Evolutionary conservation across 1,140 invertebrate genomes (phyloP), one percentile per base, ranked within the genome.

Genomic region (Diabrotica virgifera): DNA sequence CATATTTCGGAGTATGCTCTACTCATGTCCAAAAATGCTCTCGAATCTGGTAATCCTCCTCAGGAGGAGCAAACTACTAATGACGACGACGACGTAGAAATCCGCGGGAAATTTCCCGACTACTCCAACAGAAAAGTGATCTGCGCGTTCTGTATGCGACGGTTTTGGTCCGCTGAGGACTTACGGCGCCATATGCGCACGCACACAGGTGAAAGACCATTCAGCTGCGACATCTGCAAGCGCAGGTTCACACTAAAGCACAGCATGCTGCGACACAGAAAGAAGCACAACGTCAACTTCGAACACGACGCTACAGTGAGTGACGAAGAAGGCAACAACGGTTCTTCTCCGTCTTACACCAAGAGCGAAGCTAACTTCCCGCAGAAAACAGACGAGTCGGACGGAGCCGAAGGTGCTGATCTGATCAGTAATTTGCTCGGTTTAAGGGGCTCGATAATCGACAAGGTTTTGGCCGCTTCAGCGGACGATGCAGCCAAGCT

Each of bases 151-250:
- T 97, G 95, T 77, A 85, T 95, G 72, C 89, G 94, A 65, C 87
- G 93, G 51, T 96, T 96, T 78, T 96, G 93, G 93, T 96, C 94
- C 0, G 90, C 94, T 0, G 94, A 96, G 76, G 95, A 97, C 79
- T 81, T 97, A 0, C 84, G 94, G 0, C 86, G 94, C 7, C 95
- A 97, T 79, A 95, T 97, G 92, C 81, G 93, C 50, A 93, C 91
- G 0, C 92, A 95, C 74, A 93, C 91, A 0, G 92, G 91, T 0
- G 93, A 94, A 74, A 79, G 91, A 0, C 87, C 87, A 0, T 93
- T 91, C 75, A 86, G 89, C 51, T 94, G 92, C 70, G 89, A 92
- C 72, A 87, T 93, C 9, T 96, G 94, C 74, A 79, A 86, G 9
- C 81, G 92, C 5, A 84, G 90, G 59, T 96, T 96, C 80, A 96